phyloP scores from a whole-genome alignment of 2,888 invertebrate species.

The Agrochola litura region DNA sequence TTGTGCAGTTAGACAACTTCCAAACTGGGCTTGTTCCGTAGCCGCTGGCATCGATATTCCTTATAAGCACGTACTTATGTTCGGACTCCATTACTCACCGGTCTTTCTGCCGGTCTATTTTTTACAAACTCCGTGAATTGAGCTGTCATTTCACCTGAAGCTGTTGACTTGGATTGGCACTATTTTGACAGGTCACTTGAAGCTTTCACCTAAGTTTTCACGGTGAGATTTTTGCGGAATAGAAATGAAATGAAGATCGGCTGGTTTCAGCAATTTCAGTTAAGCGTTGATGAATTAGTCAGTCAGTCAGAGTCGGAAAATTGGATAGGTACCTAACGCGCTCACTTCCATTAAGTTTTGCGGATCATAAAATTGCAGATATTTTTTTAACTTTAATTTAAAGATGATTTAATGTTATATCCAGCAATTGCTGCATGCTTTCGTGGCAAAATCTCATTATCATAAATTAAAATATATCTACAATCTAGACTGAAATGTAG shows the following conservation, averaged over 20 bases:
- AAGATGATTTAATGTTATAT: constrained; percentile 25
- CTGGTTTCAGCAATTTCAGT: not conserved
- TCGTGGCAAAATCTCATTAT: constrained; percentile 32
- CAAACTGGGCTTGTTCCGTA: not conserved
- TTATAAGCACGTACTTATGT: not conserved
- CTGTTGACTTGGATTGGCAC: not conserved
- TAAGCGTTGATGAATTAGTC: constrained; percentile 5
- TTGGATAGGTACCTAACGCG: not conserved
- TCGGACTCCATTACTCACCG: not conserved
- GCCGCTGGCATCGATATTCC: not conserved
- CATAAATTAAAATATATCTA: constrained; percentile 36
- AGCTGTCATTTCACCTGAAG: not conserved
- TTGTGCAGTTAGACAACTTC: constrained; percentile 10
- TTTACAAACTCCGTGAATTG: not conserved
- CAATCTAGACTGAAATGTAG: constrained; percentile 28
- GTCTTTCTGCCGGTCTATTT: not conserved
- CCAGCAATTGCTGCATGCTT: constrained; percentile 1
- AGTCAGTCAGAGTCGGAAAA: not conserved
- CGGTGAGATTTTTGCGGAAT: no score
- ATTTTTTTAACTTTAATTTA: constrained; percentile 11
- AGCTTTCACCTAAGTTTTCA: no score
- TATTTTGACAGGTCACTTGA: not conserved
- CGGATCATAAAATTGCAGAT: not conserved
- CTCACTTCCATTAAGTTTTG: not conserved
- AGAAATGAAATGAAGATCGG: no score